Base-by-base conservation (phyloP, 2,888 invertebrate genomes). In the Andrena haemorrhoa region DNA sequence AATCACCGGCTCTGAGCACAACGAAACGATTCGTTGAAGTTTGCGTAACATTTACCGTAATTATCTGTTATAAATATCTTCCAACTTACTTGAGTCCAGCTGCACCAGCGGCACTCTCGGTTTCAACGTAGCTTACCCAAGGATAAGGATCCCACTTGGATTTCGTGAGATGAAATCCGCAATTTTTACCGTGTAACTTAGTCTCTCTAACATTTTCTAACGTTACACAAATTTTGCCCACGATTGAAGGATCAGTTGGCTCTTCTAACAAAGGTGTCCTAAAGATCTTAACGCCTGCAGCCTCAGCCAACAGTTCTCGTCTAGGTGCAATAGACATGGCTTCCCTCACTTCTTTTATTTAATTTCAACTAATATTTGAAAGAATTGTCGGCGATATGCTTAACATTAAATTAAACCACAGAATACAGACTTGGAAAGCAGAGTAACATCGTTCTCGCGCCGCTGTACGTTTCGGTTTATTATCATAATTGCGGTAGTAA, bases 111-210 rank as follows among this genome's bases (percentile, higher is more conserved):
- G 96, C 94, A 1, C 96, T 96, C 6, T 94, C 95, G 0, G 92
- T 90, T 26, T 96, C 96, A 29, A 97, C 96, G 72, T 95, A 96
- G 75, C 95, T 95, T 16, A 97, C 96, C 97, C 97, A 97, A 29
- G 97, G 97, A 94, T 97, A 97, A 0, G 97, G 97, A 93, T 97
- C 97, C 97, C 97, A 97, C 79, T 97, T 95, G 6, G 96, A 96
- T 86, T 97, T 95, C 0, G 97, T 96, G 53, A 97, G 94, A 82
- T 97, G 95, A 92, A 97, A 97, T 0, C 97, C 97, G 58, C 96
- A 95, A 2, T 95, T 95, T 74, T 87, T 90, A 7, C 70, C 79
- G 3, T 64, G 23, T 53, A 61, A 26, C n/a, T 77, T 60, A 1
- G 73, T 20, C 29, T 64, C 31, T 1, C 71, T 81, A 23, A 64